Evolutionary conservation across 1,140 invertebrate species (phyloP), one percentile per base, ranked within the genome.

Genomic region (Gerris buenoi): DNA sequence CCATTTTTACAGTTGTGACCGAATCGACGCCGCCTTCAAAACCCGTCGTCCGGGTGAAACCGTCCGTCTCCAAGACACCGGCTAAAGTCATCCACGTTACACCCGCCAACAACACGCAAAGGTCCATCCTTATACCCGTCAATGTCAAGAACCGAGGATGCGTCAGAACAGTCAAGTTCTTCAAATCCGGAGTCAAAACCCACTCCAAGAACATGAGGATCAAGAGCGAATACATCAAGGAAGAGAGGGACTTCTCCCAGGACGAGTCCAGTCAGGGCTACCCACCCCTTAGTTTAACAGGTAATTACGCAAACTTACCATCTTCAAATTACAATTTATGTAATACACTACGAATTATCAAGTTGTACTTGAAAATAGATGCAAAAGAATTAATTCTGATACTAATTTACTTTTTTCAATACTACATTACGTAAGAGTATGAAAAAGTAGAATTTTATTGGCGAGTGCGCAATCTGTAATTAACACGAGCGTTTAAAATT

Each of bases 111-210:
- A 68, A 63, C 46, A 84, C 85, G 73, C 82, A 83, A 1, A 77
- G 85, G 1, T 86, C 85, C 0, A 84, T 88, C 64, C 75, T 88
- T 1, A 74, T 88, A 56, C 86, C 86, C 0, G 81, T 87, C 1
- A 85, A 80, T n/a, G 76, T 87, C 27, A 84, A 84, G 65, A 66
- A 69, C 18, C 64, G 59, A 25, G 63, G 71, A 73, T 84, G 86
- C 72, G 77, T 86, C 13, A 81, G 82, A 64, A 83, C 84, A 0
- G 85, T 88, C 61, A 88, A 87, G 76, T 87, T 88, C n/a, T 83
- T 88, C 46, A 86, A 86, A 68, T 81, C 84, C 0, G 76, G 82
- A 0, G 81, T 83, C 76, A 80, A 72, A 77, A 76, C 62, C 64
- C 67, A 56, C 57, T 29, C 56, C 57, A 26, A 15, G 71, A 68